Conservation (phyloP, 2,797 vertebrate genomes). For the Cyprinella venusta region DNA sequence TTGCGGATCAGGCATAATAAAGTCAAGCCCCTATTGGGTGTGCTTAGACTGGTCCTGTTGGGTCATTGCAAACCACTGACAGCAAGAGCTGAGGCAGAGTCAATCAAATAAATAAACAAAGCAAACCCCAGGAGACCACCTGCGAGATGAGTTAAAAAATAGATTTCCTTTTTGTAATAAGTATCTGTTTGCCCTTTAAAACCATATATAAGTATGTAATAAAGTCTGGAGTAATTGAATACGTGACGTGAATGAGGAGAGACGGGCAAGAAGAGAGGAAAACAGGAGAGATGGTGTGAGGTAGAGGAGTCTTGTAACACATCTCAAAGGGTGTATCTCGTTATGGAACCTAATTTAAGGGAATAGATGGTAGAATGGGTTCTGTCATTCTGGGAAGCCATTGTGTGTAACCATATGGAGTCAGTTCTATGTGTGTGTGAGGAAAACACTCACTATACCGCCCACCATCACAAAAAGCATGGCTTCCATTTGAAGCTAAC, state of each 20-base stretch:
- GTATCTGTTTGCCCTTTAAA: conserved; percentile 67
- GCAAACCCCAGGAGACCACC: conserved; percentile 19
- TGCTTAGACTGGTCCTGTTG: neutral
- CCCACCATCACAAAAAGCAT: neutral
- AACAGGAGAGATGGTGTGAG: conserved; percentile 7
- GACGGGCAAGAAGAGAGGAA: conserved; percentile 2
- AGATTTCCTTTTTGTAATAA: conserved; percentile 65
- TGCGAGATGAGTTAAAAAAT: conserved; percentile 56
- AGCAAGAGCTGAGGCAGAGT: neutral
- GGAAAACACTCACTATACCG: conserved; percentile 1
- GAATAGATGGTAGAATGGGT: conserved; percentile 69
- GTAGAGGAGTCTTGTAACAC: neutral
- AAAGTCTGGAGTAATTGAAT: conserved; percentile 74
- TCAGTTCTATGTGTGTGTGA: conserved; percentile 37
- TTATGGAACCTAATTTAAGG: conserved; percentile 52
- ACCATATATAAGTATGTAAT: conserved; percentile 71
- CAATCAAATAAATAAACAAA: conserved; percentile 56
- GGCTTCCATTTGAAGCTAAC: conserved; percentile 1
- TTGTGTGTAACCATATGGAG: conserved; percentile 38
- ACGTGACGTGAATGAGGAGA: conserved; percentile 67
- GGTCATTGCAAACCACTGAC: conserved; percentile 19
- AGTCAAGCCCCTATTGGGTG: conserved; percentile 17
- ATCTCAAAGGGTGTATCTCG: conserved; percentile 35
- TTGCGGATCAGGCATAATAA: neutral
- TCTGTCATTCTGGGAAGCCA: conserved; percentile 60